Percentiles rank a stretch among this genome's conserved stretches.
phyloP scores from a whole-genome alignment of 2,797 vertebrate species.

The Lycodopsis pacificus region DNA sequence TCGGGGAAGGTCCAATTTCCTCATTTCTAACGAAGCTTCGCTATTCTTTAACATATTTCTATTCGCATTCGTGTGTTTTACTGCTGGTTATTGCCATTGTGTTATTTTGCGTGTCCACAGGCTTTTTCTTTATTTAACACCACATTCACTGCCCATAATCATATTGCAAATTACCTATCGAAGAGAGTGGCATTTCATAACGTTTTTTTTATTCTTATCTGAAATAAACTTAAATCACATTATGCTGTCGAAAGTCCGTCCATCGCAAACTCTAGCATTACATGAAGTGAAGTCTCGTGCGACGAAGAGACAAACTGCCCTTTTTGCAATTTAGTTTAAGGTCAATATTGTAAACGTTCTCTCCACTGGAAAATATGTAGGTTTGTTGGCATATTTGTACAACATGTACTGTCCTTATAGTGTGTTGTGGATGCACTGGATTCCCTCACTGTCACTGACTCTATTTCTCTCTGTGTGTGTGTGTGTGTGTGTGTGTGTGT shows the following conservation, averaged over 20 bases:
- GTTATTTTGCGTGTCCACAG: constrained; percentile 29
- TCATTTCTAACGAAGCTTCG: constrained; percentile 43
- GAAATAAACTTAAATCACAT: constrained; percentile 48
- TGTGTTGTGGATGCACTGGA: constrained; percentile 55
- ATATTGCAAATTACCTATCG: constrained; percentile 44
- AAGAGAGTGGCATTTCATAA: constrained; percentile 42
- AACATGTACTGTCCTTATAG: constrained; percentile 71
- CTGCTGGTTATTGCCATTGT: constrained; percentile 65
- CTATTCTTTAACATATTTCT: constrained; percentile 24
- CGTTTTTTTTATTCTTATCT: neutral
- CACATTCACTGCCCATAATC: constrained; percentile 48
- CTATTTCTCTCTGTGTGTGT: constrained; percentile 13
- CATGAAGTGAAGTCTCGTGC: constrained; percentile 73
- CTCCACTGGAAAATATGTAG: constrained; percentile 81
- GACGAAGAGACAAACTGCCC: constrained; percentile 67
- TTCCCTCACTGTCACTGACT: constrained; percentile 39
- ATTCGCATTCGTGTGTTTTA: constrained; percentile 28
- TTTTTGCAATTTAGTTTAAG: constrained; percentile 71
- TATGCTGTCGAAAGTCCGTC: constrained; percentile 43
- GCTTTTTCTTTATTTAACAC: constrained; percentile 34
- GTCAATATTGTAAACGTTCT: constrained; percentile 82
- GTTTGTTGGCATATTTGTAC: constrained; percentile 76
- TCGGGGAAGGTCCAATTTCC: constrained; percentile 52
- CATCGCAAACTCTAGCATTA: constrained; percentile 65
- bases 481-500: neutral